Base-by-base conservation (phyloP, 2,888 invertebrate species). In the Lymantria monacha region DNA sequence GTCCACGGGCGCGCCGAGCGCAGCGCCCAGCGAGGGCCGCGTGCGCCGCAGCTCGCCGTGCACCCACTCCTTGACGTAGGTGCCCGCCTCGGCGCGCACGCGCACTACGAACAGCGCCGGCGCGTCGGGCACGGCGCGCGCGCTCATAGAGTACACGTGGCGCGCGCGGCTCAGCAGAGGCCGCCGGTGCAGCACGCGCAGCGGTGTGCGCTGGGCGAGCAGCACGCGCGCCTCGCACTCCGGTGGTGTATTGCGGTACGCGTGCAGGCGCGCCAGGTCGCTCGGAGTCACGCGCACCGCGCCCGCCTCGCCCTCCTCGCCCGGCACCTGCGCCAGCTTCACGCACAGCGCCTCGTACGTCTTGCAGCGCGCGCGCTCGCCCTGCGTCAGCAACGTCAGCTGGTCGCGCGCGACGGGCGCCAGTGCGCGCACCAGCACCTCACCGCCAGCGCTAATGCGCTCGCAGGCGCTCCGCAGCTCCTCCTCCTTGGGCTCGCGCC, bases 41-140 rank as follows among this genome's bases (percentile, higher is more conserved):
- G 98, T 98, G 63, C 99, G 92, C 0, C 97, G 96, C 78, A 98
- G 96, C 89, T 99, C 99, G 3, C 99, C 97, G 86, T 99, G 98
- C 14, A 97, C 96, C 91, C 99, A 97, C 91, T 99, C 99, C 87
- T 99, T 99, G 0, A 99, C 94, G 80, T 99, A 99, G 38, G 98
- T 97, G 41, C 98, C 98, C 9, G 98, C 98, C 75, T 97, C 96
- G 0, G 97, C 97, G 45, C 93, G 93, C 14, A 98, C 67, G 54
- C 93, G 92, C 30, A 98, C 72, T 44, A 92, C 88, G 68, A 98
- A 93, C 46, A 94, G 83, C 58, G 88, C 79, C 0, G 83, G 73
- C 57, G 87, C 81, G 7, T 65, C 92, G 13, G 88, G 88, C 7
- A 94, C 85, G 0, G 81, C 70, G 22, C 83, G 81, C 0, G 95